Evolutionary conservation across 1,140 invertebrate species (phyloP).

Genomic region (Drosophila nikananu): DNA sequence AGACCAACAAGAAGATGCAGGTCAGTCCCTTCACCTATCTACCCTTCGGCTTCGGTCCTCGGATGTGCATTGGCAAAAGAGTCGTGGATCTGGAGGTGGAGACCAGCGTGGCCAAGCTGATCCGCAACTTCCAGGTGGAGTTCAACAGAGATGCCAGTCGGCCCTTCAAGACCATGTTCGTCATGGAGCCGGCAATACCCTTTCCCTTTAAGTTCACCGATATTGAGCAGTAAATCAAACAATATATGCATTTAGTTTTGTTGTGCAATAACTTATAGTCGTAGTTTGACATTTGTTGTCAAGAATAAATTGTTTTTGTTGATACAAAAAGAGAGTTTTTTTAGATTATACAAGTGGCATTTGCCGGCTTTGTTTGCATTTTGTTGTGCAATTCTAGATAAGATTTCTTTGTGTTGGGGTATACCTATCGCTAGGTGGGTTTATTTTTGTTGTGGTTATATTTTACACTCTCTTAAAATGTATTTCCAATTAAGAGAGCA

Average conservation of each 20-base stretch:
- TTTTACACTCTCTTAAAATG: background rate
- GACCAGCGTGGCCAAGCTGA: constrained; percentile 87
- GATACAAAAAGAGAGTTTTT: background rate
- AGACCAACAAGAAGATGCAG: constrained; percentile 43
- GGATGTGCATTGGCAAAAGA: constrained; percentile 87
- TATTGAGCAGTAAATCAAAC: constrained; percentile 19
- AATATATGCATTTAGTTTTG: background rate
- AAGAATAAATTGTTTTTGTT: constrained; percentile 7
- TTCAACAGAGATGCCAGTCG: constrained; percentile 82
- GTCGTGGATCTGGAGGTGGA: constrained; percentile 90
- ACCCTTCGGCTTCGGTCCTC: constrained; percentile 88
- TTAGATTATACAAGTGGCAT: constrained; percentile 2
- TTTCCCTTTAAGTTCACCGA: constrained; percentile 71
- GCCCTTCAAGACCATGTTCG: constrained; percentile 58
- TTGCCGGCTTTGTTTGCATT: background rate
- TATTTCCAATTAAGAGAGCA: constrained; percentile 4
- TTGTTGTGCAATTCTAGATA: constrained; percentile 10
- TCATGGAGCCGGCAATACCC: constrained; percentile 56
- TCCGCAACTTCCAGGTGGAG: constrained; percentile 87
- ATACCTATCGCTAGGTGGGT: background rate
- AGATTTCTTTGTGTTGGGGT: constrained; percentile 10
- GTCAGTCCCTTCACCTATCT: constrained; percentile 61
- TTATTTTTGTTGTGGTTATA: background rate
- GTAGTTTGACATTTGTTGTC: background rate
- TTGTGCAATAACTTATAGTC: constrained; percentile 17